Evolutionary conservation across 2,113 vertebrate species (phyloP), one percentile per base, ranked within the genome.

Genomic region (Heptranchias perlo): DNA sequence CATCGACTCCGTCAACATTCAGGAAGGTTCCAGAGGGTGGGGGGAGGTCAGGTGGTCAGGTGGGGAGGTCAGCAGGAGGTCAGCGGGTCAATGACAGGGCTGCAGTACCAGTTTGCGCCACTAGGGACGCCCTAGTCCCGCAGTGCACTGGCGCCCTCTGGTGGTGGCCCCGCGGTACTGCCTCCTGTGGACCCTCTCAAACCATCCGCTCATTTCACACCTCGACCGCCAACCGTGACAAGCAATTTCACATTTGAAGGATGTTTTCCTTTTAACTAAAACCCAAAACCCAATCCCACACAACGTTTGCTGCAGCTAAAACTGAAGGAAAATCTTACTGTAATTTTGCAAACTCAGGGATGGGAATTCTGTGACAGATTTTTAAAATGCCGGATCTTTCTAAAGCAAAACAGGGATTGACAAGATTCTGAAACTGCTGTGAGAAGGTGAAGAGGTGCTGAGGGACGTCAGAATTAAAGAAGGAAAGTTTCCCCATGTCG

Each of bases 341-440:
- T 52, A 89, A 52, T 96, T 96, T 96, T 91, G 97, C 23, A 7
- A 97, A 97, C 0, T 96, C 89, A 0, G 99, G 99, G 18, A 97
- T 87, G 1, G 97, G 87, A 6, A 98, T 98, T 91, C 98, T 97
- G 1, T 98, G 99, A 84, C 78, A 97, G 73, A 99, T 97, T 84
- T 96, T 98, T 7, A 99, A 97, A 0, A 96, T 96, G 35, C 99
- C 99, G 0, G 98, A 98, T 94, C 98, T 98, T 97, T 99, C 99
- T 96, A 99, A 87, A 87, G 98, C 98, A 96, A 99, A 99, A 96
- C 99, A 99, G 58, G 99, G 99, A 0, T 98, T 98, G 23, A 99
- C 98, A 0, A 98, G 98, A 62, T 97, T 98, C 96, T 96, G 97
- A 96, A 99, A 98, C 94, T 91, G 97, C 6, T 97, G 97, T 1